Conservation (phyloP, 1,140 invertebrate genomes). For the Tetramorium parvispinum region DNA sequence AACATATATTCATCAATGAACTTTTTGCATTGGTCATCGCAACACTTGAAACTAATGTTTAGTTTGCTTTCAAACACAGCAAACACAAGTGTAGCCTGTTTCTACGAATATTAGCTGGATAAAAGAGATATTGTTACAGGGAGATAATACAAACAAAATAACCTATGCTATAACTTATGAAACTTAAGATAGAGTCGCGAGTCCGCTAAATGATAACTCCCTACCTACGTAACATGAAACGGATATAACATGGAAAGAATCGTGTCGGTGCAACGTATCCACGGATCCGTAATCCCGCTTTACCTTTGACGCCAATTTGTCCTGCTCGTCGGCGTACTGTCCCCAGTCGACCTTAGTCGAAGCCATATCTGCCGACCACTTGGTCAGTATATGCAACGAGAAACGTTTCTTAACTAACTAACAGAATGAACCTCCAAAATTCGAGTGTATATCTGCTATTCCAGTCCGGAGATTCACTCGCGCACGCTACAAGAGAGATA, state of each 20-base stretch:
- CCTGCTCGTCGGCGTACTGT: conserved; percentile 85
- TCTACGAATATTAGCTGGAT: background rate
- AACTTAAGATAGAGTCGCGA: background rate
- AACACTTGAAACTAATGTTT: conserved; percentile 47
- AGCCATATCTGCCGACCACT: conserved; percentile 70
- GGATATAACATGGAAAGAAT: background rate
- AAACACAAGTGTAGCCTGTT: background rate
- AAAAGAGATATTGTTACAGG: background rate
- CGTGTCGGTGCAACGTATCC: background rate
- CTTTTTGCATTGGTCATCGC: background rate
- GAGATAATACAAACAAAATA: background rate
- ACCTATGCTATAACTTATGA: background rate
- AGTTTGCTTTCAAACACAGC: background rate
- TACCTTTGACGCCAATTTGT: conserved; percentile 83
- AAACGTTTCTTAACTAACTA: background rate
- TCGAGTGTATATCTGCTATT: background rate
- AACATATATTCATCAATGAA: background rate
- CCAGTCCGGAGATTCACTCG: background rate
- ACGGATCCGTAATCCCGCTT: background rate
- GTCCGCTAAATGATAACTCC: background rate
- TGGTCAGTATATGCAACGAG: background rate
- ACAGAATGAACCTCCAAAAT: background rate
- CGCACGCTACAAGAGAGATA: background rate
- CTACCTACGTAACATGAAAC: background rate
- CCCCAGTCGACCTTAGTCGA: conserved; percentile 78